These are phyloP conservation scores for Apamea sordens DNA, from an alignment of 2,888 invertebrate genomes.

Conservation along the genomic window DNA sequence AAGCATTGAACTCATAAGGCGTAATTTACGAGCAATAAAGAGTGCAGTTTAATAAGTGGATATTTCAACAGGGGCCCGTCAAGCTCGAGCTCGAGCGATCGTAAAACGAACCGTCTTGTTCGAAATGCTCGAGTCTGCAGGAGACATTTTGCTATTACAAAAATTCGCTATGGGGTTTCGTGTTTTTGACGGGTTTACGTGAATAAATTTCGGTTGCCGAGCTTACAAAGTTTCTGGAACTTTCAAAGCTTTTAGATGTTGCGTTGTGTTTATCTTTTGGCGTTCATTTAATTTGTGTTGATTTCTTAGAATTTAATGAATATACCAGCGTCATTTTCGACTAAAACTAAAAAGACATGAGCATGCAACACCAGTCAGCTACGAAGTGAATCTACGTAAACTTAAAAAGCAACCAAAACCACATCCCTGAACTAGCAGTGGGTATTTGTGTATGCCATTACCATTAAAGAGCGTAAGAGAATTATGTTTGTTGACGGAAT, in stretches of 20 bases:
- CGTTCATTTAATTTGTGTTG: conserved; percentile 9
- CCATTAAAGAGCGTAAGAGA: conserved; percentile 66
- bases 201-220: conserved; percentile 41
- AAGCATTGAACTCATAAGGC: conserved; percentile 84
- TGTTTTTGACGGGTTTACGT: conserved; percentile 51
- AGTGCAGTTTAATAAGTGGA: conserved; percentile 83
- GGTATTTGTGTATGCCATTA: conserved; percentile 67
- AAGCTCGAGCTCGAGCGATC: conserved; percentile 65
- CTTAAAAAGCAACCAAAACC: conserved; percentile 30
- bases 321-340: not conserved
- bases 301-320: not conserved
- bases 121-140: conserved; percentile 53
- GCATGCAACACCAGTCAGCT: not conserved
- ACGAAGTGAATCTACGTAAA: not conserved
- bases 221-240: conserved; percentile 9
- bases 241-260: conserved; percentile 17
- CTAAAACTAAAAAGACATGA: not conserved
- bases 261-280: conserved; percentile 14
- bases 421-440: conserved; percentile 45
- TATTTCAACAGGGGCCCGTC: conserved; percentile 78
- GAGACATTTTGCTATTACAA: conserved; percentile 67
- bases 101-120: conserved; percentile 72
- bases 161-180: conserved; percentile 57
- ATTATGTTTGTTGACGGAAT: conserved; percentile 81
- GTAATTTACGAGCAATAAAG: conserved; percentile 84